phyloP scores from a whole-genome alignment of 2,888 invertebrate species.

The Sinodicranocentrus sp. region DNA sequence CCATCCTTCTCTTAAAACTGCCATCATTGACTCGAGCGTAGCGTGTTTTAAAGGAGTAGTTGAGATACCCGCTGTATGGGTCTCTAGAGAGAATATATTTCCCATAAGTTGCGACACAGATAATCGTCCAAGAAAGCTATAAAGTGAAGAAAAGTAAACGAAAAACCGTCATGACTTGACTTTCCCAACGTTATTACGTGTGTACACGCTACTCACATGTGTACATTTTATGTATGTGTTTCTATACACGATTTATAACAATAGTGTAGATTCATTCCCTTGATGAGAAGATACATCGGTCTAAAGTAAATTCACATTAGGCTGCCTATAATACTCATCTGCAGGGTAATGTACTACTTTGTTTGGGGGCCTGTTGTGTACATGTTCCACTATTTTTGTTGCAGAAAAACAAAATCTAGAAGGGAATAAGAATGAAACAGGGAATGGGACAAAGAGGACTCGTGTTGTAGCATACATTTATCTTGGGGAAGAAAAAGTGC shows the following conservation, averaged over 20 bases:
- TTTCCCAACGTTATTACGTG: background rate
- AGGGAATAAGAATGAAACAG: background rate
- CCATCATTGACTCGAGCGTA: slow-evolving; percentile 9
- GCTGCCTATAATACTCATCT: background rate
- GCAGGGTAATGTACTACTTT: background rate
- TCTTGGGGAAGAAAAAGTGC: background rate
- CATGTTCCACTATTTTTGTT: background rate
- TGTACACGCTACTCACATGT: background rate
- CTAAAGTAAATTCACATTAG: slow-evolving; percentile 17
- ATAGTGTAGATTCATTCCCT: background rate
- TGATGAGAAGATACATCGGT: slow-evolving; percentile 2
- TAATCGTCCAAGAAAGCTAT: slow-evolving; percentile 33
- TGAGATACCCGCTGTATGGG: slow-evolving; percentile 36
- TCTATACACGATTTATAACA: no score
- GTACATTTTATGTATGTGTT: no score
- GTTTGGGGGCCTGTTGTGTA: background rate
- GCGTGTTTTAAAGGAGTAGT: slow-evolving; percentile 15
- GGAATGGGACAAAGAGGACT: background rate
- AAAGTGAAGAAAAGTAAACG: slow-evolving; percentile 12
- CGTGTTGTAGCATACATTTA: background rate
- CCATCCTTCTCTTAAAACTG: background rate
- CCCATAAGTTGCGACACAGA: slow-evolving; percentile 34
- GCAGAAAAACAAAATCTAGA: background rate
- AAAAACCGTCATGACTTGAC: slow-evolving; percentile 7
- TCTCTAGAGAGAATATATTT: slow-evolving; percentile 52